Percentiles rank a stretch among this genome's conserved stretches.
These are phyloP conservation scores for Xestia xanthographa DNA, from an alignment of 2,888 invertebrate genomes.

Conservation along the genomic window DNA sequence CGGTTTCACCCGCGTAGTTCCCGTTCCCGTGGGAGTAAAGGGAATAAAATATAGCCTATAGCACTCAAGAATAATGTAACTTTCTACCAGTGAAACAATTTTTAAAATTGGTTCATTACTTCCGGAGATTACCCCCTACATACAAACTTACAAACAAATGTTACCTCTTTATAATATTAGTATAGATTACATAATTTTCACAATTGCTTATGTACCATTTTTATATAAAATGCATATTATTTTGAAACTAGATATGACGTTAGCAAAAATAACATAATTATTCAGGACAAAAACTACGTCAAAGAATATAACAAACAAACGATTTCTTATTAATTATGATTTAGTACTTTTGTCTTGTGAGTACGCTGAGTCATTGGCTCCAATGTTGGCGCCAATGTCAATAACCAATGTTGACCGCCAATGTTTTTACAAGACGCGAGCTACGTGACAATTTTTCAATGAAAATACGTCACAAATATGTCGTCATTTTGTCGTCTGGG, in stretches of 20 bases:
- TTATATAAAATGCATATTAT: background rate
- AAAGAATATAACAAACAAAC: slow-evolving; percentile 10
- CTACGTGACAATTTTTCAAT: background rate
- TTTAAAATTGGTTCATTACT: no score
- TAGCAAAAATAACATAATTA: slow-evolving; percentile 2
- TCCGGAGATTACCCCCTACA: no score
- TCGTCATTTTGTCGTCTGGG: slow-evolving; percentile 1
- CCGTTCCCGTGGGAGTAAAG: no score
- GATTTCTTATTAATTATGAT: slow-evolving; percentile 8
- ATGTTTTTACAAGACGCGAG: background rate
- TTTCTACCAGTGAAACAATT: no score
- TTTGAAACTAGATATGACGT: slow-evolving; percentile 13
- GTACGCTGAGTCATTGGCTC: slow-evolving; percentile 8
- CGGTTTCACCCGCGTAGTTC: no score
- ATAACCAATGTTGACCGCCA: background rate
- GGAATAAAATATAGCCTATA: no score
- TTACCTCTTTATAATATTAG: no score
- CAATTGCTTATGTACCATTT: background rate
- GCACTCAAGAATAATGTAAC: no score
- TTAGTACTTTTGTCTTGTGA: background rate
- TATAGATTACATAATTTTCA: background rate
- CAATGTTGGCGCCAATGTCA: slow-evolving; percentile 11
- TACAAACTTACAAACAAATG: no score
- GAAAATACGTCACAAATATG: background rate
- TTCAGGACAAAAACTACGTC: slow-evolving; percentile 23